Percentiles rank a stretch among this genome's conserved stretches.
Evolutionary conservation across 2,888 invertebrate species (phyloP).

Genomic region (Capitulum mitella): DNA sequence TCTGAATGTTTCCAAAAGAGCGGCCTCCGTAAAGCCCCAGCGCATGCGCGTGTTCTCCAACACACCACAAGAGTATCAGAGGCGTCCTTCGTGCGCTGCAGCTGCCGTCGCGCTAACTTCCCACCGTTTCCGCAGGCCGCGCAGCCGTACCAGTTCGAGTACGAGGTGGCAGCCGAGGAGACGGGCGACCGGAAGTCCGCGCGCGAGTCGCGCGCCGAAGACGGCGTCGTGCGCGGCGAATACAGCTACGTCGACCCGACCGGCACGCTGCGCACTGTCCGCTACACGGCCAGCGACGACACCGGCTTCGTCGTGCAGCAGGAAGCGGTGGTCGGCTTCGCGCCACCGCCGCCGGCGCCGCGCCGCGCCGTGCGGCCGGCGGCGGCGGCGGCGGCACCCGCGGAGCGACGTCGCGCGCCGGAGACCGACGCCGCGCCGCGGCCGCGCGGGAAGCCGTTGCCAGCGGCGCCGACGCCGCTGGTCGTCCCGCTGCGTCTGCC

Average conservation of each 20-base stretch:
- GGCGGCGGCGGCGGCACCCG: background rate
- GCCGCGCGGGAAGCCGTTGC: background rate
- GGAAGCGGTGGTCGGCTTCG: background rate
- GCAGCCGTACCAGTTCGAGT: slow-evolving; percentile 28
- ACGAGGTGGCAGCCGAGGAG: slow-evolving; percentile 27
- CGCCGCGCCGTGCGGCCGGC: background rate
- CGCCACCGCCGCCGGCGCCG: background rate
- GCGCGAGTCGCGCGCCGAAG: slow-evolving; percentile 27
- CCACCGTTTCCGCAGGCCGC: background rate
- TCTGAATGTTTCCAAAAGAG: no score
- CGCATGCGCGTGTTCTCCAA: no score
- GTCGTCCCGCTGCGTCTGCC: background rate
- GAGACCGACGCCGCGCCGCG: background rate
- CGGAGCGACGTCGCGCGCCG: background rate
- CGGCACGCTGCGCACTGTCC: slow-evolving; percentile 28
- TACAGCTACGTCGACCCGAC: slow-evolving; percentile 31
- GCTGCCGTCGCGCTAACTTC: no score
- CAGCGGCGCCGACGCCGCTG: background rate
- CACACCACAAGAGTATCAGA: no score
- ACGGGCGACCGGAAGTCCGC: slow-evolving; percentile 31
- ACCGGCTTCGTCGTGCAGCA: slow-evolving; percentile 30
- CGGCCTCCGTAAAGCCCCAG: no score
- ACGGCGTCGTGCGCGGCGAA: slow-evolving; percentile 29
- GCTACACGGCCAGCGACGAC: slow-evolving; percentile 28
- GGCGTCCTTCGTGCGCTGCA: no score